A percentile compares a stretch with the other conserved stretches of the same genome.
phyloP scores from a whole-genome alignment of 2,113 vertebrate species.

The Grallaria varia region DNA sequence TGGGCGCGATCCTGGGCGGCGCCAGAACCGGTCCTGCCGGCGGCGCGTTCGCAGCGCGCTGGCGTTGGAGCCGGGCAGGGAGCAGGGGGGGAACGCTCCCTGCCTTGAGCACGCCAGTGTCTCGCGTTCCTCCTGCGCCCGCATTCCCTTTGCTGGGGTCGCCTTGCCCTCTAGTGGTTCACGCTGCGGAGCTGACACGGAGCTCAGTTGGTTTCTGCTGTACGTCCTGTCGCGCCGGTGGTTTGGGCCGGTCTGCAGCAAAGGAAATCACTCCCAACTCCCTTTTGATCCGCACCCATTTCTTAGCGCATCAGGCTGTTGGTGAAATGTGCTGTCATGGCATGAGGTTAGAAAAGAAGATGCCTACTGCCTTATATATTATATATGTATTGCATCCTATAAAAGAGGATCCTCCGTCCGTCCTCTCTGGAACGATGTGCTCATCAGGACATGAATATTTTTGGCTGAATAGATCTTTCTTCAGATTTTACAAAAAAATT shows the following conservation, averaged over 20 bases:
- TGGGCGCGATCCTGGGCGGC: background rate
- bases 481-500: background rate
- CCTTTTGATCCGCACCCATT: background rate
- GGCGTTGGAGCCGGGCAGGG: background rate
- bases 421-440: background rate
- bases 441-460: background rate
- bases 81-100: background rate
- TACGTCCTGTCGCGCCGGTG: fast-evolving
- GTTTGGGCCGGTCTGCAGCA: fast-evolving
- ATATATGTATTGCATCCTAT: too few relatives aligned
- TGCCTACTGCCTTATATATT: background rate
- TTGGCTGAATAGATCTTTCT: background rate
- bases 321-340: background rate
- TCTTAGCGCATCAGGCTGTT: background rate
- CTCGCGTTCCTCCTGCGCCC: too few relatives aligned
- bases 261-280: background rate
- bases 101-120: background rate
- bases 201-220: background rate
- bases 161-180: conserved; percentile 53
- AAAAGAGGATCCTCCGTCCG: background rate
- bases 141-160: background rate
- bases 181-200: background rate
- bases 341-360: background rate
- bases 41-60: background rate
- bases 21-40: background rate